Conservation (phyloP, 1,140 invertebrate species). For the Drosophila asahinai region DNA sequence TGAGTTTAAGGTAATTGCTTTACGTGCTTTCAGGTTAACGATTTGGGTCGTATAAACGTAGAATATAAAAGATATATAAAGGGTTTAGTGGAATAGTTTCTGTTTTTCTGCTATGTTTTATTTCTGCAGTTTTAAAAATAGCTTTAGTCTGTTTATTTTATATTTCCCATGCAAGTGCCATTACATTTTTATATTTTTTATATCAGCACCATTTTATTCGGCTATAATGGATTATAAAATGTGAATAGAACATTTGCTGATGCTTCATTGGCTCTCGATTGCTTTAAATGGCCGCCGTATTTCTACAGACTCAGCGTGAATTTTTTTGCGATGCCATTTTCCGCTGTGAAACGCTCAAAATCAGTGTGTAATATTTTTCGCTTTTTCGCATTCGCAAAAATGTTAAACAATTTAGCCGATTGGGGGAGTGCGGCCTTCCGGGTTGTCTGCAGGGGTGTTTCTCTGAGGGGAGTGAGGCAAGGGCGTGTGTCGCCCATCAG, state of each 20-base stretch:
- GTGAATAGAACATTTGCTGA: constrained; percentile 9
- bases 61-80: not conserved
- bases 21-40: not conserved
- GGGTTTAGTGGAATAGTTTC: not conserved
- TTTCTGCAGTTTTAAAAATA: not conserved
- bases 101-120: not conserved
- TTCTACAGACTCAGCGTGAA: constrained; percentile 58
- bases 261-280: constrained; percentile 44
- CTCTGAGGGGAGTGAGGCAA: not conserved
- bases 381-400: constrained; percentile 43
- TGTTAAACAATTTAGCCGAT: constrained; percentile 45
- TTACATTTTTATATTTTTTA: not conserved
- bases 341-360: constrained; percentile 53
- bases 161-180: not conserved
- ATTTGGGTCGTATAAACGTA: too few relatives aligned
- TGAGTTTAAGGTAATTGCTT: constrained; percentile 15
- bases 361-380: constrained; percentile 71
- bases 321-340: constrained; percentile 27
- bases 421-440: constrained; percentile 1
- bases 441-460: not conserved
- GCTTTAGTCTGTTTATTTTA: not conserved
- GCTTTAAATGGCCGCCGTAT: constrained; percentile 13
- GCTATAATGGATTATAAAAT: constrained; percentile 16
- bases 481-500: constrained; percentile 71
- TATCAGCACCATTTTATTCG: too few relatives aligned